Conservation (phyloP, 2,113 vertebrate species). For the Cochlearius cochlearius region DNA sequence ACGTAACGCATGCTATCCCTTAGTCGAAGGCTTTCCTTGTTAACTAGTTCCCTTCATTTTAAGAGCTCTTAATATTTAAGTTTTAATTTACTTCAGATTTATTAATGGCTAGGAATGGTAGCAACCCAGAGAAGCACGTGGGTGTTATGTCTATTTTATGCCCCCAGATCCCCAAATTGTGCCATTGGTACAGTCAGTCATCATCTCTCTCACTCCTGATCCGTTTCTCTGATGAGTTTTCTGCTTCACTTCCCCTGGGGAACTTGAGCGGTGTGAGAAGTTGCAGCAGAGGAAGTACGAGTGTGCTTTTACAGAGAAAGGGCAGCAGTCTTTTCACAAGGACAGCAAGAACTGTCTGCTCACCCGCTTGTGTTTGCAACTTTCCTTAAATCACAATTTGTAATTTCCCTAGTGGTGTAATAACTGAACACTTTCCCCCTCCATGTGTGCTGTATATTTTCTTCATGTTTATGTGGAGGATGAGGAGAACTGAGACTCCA, state of each 20-base stretch:
- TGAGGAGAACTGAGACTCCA: no score
- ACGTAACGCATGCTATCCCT: not conserved
- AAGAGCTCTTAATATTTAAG: not conserved
- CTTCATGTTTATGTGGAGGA: no score
- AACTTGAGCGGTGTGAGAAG: not conserved
- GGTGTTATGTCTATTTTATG: not conserved
- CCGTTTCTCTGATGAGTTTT: not conserved
- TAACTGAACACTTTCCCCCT: no score
- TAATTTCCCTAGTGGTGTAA: no score
- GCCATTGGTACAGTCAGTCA: not conserved
- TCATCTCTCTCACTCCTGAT: not conserved
- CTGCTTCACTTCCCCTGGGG: not conserved
- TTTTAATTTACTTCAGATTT: not conserved
- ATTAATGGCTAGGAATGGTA: not conserved
- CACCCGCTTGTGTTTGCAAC: not conserved
- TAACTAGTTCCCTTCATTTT: not conserved
- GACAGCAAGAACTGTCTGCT: not conserved
- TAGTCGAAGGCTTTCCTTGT: not conserved
- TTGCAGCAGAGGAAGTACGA: not conserved
- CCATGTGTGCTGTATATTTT: no score
- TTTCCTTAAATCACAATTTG: not conserved
- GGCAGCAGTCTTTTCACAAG: not conserved
- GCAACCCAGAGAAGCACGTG: not conserved
- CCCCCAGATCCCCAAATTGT: not conserved
- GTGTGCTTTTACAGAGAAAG: not conserved